Conservation (phyloP, 2,797 vertebrate species). For the Coracias cyanogaster region DNA sequence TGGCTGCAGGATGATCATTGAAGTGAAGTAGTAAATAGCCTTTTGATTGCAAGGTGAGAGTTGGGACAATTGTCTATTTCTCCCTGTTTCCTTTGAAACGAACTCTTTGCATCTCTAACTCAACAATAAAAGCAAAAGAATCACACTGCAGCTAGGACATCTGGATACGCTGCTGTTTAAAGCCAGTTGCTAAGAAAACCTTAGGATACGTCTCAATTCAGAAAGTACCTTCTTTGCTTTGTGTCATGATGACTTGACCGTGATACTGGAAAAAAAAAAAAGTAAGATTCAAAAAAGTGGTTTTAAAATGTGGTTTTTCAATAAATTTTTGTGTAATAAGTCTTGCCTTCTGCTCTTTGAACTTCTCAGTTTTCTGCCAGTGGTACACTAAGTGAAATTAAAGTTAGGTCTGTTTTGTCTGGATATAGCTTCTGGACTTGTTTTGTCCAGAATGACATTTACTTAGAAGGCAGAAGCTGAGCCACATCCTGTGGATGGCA, state of each 20-base stretch:
- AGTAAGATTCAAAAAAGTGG: neutral
- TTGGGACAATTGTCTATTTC: fast-evolving
- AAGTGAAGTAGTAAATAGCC: neutral
- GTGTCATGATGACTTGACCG: neutral
- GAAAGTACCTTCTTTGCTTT: neutral
- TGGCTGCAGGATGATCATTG: neutral
- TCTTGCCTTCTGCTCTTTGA: neutral
- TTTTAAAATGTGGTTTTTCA: neutral
- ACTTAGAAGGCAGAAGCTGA: neutral
- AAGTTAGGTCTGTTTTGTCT: neutral
- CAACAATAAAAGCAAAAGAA: neutral
- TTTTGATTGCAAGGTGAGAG: neutral
- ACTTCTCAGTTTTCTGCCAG: neutral
- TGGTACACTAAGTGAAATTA: neutral
- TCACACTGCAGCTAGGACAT: neutral
- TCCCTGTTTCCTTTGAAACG: neutral
- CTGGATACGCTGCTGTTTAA: neutral
- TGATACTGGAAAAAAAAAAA: neutral
- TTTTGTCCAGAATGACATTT: neutral
- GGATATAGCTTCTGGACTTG: neutral
- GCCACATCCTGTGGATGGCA: neutral
- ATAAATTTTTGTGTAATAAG: neutral
- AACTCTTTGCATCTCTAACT: neutral
- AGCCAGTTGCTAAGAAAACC: neutral
- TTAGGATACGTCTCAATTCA: neutral